phyloP scores from a whole-genome alignment of 2,888 invertebrate species.

The Agapostemon virescens region DNA sequence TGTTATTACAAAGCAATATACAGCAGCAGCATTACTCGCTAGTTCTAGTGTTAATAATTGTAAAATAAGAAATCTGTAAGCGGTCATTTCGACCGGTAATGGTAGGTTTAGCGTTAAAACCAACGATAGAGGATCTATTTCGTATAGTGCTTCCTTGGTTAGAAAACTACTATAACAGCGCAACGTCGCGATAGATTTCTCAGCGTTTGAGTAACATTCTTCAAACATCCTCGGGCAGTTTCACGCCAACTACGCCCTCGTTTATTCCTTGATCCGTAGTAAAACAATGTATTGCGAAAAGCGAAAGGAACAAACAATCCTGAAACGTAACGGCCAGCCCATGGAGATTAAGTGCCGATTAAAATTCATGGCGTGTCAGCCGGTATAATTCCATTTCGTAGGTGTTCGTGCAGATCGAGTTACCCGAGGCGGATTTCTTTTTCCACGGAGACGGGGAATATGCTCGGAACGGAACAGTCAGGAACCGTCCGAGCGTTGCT shows the following conservation, averaged over 20 bases:
- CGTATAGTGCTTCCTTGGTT: background rate
- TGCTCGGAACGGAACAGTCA: background rate
- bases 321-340: conserved; percentile 51
- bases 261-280: conserved; percentile 16
- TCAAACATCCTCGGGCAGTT: conserved; percentile 19
- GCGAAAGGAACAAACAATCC: conserved; percentile 59
- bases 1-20: too few species aligned
- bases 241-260: background rate
- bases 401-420: conserved; percentile 68
- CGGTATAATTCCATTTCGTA: conserved; percentile 69
- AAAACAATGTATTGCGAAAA: conserved; percentile 55
- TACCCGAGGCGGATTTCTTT: conserved; percentile 53
- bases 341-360: conserved; percentile 65
- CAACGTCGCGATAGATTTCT: conserved; percentile 7
- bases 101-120: too few species aligned
- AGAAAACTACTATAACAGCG: background rate
- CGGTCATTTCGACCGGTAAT: too few species aligned
- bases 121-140: background rate
- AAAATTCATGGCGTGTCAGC: conserved; percentile 68
- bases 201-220: background rate
- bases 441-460: background rate
- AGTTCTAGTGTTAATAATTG: too few species aligned
- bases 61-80: too few species aligned
- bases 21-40: too few species aligned
- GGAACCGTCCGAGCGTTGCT: background rate